Percentiles rank a stretch among this genome's conserved stretches.
Conservation (phyloP, 2,797 vertebrate species). For the Gymnothorax javanicus region DNA sequence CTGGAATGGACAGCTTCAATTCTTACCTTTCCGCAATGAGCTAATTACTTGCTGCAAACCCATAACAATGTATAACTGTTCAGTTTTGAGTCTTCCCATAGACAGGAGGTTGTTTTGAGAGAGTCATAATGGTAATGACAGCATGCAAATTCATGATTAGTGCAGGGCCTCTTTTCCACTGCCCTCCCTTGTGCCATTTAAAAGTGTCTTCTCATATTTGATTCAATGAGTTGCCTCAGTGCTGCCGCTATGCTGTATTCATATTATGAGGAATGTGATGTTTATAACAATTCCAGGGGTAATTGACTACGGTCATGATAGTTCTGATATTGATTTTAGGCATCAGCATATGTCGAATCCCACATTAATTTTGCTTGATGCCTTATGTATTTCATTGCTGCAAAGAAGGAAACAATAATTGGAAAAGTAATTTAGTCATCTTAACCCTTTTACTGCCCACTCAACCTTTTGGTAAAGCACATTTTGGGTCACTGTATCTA, state of each 20-base stretch:
- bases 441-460: background rate
- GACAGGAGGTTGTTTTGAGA: background rate
- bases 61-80: slow-evolving; percentile 10
- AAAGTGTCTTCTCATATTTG: background rate
- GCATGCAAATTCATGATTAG: slow-evolving; percentile 20
- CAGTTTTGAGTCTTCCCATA: background rate
- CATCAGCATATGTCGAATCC: background rate
- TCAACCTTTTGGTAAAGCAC: too few species aligned
- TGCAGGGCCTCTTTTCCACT: background rate
- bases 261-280: background rate
- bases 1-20: background rate
- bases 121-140: slow-evolving; percentile 29
- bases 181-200: background rate
- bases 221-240: background rate
- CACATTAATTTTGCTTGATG: too few species aligned
- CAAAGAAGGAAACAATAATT: background rate
- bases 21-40: background rate
- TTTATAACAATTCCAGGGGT: background rate
- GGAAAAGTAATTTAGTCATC: background rate
- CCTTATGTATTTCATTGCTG: background rate
- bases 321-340: background rate
- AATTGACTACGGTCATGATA: background rate
- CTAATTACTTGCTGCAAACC: background rate
- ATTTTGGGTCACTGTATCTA: too few species aligned
- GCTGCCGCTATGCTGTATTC: background rate